Conservation (phyloP, 2,888 invertebrate genomes). For the Pristionchus fissidentatus region DNA sequence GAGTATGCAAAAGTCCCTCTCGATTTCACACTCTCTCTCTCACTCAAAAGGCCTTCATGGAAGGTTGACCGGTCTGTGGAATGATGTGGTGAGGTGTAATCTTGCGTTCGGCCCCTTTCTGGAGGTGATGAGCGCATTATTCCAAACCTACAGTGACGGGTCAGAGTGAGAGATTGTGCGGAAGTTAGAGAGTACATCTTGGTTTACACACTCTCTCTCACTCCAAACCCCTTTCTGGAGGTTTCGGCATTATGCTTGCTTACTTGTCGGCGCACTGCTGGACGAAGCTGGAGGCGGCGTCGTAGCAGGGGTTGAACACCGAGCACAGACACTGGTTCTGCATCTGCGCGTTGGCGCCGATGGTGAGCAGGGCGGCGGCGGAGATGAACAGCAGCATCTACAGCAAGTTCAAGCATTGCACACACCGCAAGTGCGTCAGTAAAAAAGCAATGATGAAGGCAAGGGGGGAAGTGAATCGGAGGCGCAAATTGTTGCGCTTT, state of each 20-base stretch:
- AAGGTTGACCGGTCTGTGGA: too few relatives aligned
- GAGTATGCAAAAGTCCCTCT: too few relatives aligned
- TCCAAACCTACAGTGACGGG: too few relatives aligned
- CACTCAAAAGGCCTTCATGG: too few relatives aligned
- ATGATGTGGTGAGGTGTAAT: too few relatives aligned
- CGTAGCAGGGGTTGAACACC: not conserved
- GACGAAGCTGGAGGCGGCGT: not conserved
- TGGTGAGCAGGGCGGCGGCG: not conserved
- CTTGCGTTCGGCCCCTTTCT: too few relatives aligned
- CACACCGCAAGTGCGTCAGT: too few relatives aligned
- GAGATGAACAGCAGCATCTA: not conserved
- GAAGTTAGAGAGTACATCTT: not conserved
- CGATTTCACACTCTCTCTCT: too few relatives aligned
- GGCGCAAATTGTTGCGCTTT: too few relatives aligned
- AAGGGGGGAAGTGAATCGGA: too few relatives aligned
- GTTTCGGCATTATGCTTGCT: not conserved
- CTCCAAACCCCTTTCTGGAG: not conserved
- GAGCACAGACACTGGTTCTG: slow-evolving; percentile 39
- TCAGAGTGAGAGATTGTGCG: not conserved
- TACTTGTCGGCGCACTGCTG: slow-evolving; percentile 7
- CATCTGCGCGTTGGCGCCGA: not conserved
- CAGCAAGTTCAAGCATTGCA: too few relatives aligned
- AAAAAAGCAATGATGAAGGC: too few relatives aligned
- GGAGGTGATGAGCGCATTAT: not conserved
- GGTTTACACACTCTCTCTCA: not conserved